These are phyloP conservation scores for Drosophila pseudotakahashii DNA, from an alignment of 2,888 invertebrate genomes.

Conservation along the genomic window DNA sequence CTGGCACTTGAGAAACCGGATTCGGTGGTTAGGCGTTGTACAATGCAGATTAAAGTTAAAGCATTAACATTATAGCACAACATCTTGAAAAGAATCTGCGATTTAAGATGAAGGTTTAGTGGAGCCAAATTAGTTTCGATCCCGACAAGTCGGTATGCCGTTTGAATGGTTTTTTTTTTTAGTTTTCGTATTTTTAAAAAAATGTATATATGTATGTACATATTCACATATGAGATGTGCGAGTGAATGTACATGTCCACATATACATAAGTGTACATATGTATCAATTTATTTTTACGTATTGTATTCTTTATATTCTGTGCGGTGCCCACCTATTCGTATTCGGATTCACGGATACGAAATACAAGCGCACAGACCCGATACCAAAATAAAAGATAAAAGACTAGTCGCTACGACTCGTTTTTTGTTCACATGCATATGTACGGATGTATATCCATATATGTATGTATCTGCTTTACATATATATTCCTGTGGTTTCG, in stretches of 20 bases:
- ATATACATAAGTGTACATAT: background rate
- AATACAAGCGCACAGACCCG: constrained; percentile 21
- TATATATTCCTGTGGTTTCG: constrained; percentile 19
- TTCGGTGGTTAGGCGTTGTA: too few species aligned
- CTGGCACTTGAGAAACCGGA: too few species aligned
- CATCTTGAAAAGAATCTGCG: too few species aligned
- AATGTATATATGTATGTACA: constrained; percentile 1
- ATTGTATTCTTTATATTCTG: constrained; percentile 16
- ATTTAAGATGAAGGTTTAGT: background rate
- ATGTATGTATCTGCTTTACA: constrained; percentile 6
- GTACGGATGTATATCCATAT: background rate
- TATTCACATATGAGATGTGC: constrained; percentile 10
- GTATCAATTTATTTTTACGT: constrained; percentile 12
- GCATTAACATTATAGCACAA: too few species aligned
- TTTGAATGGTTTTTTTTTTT: background rate
- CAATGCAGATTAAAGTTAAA: too few species aligned
- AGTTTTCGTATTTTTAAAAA: background rate
- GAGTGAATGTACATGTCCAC: background rate
- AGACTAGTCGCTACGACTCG: constrained; percentile 32
- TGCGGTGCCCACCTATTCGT: constrained; percentile 12
- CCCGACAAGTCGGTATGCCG: background rate
- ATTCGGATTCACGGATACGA: constrained; percentile 27
- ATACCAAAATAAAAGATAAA: constrained; percentile 52
- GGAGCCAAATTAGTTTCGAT: background rate
- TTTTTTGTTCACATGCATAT: constrained; percentile 22